Conservation (phyloP, 2,888 invertebrate genomes). For the Drosophila nr. fundita region DNA sequence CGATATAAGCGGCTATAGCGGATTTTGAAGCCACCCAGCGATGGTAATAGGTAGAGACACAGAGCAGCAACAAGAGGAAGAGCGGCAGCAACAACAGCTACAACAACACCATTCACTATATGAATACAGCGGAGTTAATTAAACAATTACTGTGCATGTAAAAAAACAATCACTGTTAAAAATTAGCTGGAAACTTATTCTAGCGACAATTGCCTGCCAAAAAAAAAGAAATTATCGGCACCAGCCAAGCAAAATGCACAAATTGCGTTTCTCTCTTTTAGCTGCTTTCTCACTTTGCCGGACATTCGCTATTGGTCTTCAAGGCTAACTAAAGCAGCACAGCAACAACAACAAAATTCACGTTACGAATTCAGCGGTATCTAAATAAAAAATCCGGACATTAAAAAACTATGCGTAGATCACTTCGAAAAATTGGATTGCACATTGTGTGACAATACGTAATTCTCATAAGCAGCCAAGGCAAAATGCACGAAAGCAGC, state of each 20-base stretch:
- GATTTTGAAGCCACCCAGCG: conserved; percentile 83
- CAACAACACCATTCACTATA: conserved; percentile 4
- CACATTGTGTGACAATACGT: neutral
- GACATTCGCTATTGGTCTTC: neutral
- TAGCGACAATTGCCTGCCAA: neutral
- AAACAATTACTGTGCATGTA: neutral
- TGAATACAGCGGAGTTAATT: conserved; percentile 15
- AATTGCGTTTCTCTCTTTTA: neutral
- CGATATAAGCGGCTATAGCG: conserved; percentile 86
- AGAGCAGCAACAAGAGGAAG: conserved; percentile 1
- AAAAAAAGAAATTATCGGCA: neutral
- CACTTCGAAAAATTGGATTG: neutral
- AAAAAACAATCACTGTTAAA: neutral
- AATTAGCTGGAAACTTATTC: neutral
- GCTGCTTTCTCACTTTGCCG: neutral
- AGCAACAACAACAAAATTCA: neutral
- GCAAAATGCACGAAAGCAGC: neutral
- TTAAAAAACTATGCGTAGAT: neutral
- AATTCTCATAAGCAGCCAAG: neutral
- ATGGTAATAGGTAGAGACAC: neutral
- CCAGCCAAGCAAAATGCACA: neutral
- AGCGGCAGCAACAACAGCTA: conserved; percentile 2
- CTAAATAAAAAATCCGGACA: neutral
- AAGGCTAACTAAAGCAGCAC: neutral
- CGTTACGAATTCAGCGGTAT: neutral